Evolutionary conservation across 2,888 invertebrate species (phyloP).

Genomic region (Agrotis ipsilon): DNA sequence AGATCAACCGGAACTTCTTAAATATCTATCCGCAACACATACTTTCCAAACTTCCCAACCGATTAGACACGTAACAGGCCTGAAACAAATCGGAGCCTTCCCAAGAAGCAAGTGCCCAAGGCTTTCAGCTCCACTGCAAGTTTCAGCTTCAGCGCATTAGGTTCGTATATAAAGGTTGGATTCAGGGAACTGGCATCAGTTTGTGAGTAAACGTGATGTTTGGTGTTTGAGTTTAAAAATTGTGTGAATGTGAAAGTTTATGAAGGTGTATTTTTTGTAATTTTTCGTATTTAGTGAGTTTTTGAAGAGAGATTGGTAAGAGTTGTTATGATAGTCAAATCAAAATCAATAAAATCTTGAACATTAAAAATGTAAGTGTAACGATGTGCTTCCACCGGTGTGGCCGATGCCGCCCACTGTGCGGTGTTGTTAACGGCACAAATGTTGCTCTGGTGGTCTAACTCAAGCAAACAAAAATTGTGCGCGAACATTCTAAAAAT

Average conservation of each 20-base stretch:
- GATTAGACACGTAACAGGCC: constrained; percentile 34
- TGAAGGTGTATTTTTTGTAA: background rate
- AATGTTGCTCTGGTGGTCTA: too few species aligned
- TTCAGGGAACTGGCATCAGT: constrained; percentile 69
- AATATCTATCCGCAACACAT: too few species aligned
- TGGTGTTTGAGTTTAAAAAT: constrained; percentile 38
- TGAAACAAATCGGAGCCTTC: constrained; percentile 38
- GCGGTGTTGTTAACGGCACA: too few species aligned
- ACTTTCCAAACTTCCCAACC: constrained; percentile 8
- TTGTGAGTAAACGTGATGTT: constrained; percentile 62
- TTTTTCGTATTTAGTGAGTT: background rate
- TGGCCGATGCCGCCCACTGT: too few species aligned
- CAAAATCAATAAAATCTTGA: too few species aligned
- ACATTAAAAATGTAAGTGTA: too few species aligned
- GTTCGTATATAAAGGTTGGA: constrained; percentile 73
- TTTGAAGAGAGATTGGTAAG: background rate
- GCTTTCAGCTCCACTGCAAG: constrained; percentile 75
- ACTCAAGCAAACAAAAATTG: too few species aligned
- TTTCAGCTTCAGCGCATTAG: constrained; percentile 77
- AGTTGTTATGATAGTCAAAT: too few species aligned
- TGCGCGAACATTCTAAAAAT: too few species aligned
- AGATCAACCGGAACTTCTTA: too few species aligned
- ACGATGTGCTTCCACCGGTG: too few species aligned
- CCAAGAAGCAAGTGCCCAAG: constrained; percentile 58
- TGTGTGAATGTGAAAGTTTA: constrained; percentile 2